phyloP scores from a whole-genome alignment of 92 coral and sea anemone species.

The Nematostella vectensis region DNA sequence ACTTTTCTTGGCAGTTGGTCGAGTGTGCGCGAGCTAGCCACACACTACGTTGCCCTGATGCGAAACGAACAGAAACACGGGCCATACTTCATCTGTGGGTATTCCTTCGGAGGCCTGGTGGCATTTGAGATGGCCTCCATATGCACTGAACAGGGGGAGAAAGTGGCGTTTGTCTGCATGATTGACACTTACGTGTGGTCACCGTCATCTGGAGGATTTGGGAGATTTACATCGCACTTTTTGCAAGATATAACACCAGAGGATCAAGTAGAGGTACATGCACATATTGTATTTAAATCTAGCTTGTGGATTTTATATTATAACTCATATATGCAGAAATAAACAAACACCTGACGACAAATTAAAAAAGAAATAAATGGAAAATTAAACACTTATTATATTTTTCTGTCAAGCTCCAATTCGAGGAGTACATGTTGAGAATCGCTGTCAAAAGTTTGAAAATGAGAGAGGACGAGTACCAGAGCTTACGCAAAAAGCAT shows the following conservation, averaged over 20 bases:
- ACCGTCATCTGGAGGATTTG: slow-evolving; percentile 7
- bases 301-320: not conserved
- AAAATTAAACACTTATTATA: not conserved
- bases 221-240: not conserved
- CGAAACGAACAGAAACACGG: slow-evolving; percentile 29
- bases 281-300: not conserved
- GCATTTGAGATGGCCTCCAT: slow-evolving; percentile 21
- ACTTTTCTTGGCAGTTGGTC: slow-evolving; percentile 16
- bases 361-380: not conserved
- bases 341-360: not conserved
- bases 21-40: slow-evolving; percentile 34
- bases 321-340: not conserved
- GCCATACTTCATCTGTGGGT: slow-evolving; percentile 44
- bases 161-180: slow-evolving; percentile 35
- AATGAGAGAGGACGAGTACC: slow-evolving; percentile 34
- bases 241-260: not conserved
- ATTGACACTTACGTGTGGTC: slow-evolving; percentile 38
- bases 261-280: slow-evolving; percentile 5
- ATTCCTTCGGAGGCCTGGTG: slow-evolving; percentile 27
- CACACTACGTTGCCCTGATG: slow-evolving; percentile 24
- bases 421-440: not conserved
- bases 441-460: not conserved
- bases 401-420: not conserved
- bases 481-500: not conserved
- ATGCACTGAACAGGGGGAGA: slow-evolving; percentile 8